Conservation (phyloP, 2,113 vertebrate genomes). For the Pithys albifrons region DNA sequence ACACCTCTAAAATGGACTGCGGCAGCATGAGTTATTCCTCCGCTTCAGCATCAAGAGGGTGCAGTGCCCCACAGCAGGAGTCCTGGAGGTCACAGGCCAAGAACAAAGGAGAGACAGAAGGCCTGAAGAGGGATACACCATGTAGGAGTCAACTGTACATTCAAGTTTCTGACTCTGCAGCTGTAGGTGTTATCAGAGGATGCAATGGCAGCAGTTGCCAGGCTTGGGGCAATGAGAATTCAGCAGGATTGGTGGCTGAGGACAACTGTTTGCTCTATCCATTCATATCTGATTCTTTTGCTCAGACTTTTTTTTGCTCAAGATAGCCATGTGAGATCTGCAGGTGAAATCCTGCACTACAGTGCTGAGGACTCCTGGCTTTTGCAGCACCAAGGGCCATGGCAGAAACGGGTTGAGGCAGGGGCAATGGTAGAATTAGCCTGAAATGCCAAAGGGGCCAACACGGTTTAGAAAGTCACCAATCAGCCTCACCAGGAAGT, state of each 20-base stretch:
- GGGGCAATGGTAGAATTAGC: background rate
- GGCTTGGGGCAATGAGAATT: background rate
- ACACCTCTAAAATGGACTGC: background rate
- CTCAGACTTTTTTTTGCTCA: background rate
- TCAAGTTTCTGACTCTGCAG: background rate
- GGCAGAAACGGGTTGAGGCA: background rate
- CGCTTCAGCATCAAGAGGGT: background rate
- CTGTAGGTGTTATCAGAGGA: background rate
- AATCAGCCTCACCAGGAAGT: background rate
- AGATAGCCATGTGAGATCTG: background rate
- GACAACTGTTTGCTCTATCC: background rate
- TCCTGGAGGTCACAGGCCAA: background rate
- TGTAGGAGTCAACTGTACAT: background rate
- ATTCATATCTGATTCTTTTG: background rate
- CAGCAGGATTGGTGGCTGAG: background rate
- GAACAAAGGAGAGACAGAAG: background rate
- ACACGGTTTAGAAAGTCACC: background rate
- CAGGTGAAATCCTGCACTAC: background rate
- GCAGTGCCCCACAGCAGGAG: accelerated
- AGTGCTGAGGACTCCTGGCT: background rate
- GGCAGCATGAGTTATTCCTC: background rate
- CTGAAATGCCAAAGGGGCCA: background rate
- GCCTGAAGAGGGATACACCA: background rate
- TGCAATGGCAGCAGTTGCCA: background rate
- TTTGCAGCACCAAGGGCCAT: background rate